Percentiles rank a stretch among this genome's conserved stretches.
Evolutionary conservation across 2,113 vertebrate genomes (phyloP).

Genomic region (Silurus meridionalis): DNA sequence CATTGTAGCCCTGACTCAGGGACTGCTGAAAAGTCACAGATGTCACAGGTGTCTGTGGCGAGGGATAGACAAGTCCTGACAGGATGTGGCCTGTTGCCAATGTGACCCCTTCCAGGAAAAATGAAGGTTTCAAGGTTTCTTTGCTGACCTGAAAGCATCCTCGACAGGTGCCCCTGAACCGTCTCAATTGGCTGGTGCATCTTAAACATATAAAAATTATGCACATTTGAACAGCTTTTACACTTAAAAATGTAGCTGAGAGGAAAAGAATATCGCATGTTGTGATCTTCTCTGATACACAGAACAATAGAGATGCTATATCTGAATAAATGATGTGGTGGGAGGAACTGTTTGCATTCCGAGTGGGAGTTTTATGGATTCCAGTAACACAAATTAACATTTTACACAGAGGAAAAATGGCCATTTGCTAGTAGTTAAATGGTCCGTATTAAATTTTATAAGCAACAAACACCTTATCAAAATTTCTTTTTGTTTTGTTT

Average conservation of each 20-base stretch:
- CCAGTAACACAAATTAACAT: too few species aligned
- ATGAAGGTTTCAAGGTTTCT: too few species aligned
- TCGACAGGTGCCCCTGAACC: conserved; percentile 12
- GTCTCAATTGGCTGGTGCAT: conserved; percentile 25
- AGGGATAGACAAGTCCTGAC: too few species aligned
- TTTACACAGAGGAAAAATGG: too few species aligned
- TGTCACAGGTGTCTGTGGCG: too few species aligned
- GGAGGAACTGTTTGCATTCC: background rate
- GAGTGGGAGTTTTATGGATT: background rate
- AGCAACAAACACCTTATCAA: background rate
- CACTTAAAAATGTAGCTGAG: background rate
- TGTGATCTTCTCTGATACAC: background rate
- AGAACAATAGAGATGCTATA: background rate
- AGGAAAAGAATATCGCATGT: background rate
- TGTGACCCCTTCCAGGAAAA: too few species aligned
- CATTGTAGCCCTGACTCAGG: too few species aligned
- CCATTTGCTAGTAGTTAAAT: background rate
- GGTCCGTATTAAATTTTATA: background rate
- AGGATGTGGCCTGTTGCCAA: too few species aligned
- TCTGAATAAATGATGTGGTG: background rate
- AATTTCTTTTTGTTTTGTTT: background rate
- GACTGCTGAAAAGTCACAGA: too few species aligned
- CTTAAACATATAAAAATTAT: too few species aligned
- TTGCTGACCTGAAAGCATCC: conserved; percentile 45
- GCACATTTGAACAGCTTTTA: too few species aligned